phyloP scores from a whole-genome alignment of 2,113 vertebrate species.

The Hemichromis elongatus region DNA sequence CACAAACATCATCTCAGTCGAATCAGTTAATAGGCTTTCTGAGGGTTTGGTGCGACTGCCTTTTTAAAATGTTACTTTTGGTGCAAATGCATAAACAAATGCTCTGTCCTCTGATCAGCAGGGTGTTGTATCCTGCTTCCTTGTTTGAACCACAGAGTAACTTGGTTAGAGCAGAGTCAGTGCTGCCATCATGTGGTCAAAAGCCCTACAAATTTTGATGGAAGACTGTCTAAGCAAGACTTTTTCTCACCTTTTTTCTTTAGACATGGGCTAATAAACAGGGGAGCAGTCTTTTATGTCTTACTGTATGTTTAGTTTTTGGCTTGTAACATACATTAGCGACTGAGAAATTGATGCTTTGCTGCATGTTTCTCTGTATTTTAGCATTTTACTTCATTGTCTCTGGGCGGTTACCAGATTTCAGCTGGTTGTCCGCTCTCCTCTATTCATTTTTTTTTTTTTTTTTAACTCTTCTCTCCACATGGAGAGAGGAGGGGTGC shows the following conservation, averaged over 20 bases:
- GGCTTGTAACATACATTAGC: neutral
- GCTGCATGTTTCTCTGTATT: neutral
- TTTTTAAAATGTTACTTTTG: neutral
- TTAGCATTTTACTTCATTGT: neutral
- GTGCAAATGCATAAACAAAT: neutral
- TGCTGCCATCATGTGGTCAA: constrained; percentile 52
- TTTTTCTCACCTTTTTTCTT: neutral
- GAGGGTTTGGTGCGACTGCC: neutral
- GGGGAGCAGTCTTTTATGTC: neutral
- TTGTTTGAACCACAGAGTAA: neutral
- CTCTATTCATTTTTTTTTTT: neutral
- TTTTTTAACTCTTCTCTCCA: neutral
- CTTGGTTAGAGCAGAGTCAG: neutral
- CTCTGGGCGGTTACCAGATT: neutral
- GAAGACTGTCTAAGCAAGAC: neutral
- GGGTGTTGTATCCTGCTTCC: neutral
- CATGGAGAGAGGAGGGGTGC: constrained; percentile 11
- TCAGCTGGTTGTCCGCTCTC: neutral
- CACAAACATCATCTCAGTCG: neutral
- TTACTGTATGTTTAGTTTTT: neutral
- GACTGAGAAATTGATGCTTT: neutral
- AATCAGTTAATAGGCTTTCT: neutral
- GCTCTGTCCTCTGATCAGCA: neutral
- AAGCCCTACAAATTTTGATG: neutral
- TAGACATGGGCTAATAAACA: neutral